phyloP scores from a whole-genome alignment of 2,797 vertebrate genomes.

The Hirundo rustica region DNA sequence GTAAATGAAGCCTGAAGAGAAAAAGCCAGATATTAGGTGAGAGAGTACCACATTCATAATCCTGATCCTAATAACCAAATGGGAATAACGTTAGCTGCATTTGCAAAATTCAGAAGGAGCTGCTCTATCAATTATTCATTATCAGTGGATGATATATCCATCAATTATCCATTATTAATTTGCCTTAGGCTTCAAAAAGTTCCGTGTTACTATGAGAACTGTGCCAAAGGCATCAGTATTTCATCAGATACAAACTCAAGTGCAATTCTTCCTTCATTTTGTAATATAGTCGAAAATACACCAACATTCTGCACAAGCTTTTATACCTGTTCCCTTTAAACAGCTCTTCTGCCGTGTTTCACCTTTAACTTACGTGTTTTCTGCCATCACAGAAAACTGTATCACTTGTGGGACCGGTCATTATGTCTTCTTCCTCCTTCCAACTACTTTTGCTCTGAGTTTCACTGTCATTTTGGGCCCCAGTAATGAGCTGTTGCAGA shows the following conservation, averaged over 20 bases:
- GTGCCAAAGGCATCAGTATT: background rate
- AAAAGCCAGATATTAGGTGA: background rate
- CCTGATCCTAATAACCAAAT: background rate
- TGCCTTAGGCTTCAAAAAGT: background rate
- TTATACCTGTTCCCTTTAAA: background rate
- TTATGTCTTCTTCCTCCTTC: constrained; percentile 22
- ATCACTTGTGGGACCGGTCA: background rate
- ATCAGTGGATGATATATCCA: background rate
- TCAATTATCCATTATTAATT: background rate
- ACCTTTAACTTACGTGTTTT: constrained; percentile 68
- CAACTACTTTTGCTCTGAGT: background rate
- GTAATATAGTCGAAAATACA: background rate
- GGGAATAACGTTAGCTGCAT: background rate
- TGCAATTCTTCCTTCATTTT: background rate
- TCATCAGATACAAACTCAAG: background rate
- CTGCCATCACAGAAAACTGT: constrained; percentile 59
- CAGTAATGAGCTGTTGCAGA: constrained; percentile 77
- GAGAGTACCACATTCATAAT: background rate
- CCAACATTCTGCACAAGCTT: background rate
- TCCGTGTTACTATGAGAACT: background rate
- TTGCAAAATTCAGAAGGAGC: background rate
- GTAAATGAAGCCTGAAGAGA: background rate
- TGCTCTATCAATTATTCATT: background rate
- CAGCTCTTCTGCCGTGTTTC: background rate
- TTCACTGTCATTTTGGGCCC: constrained; percentile 12